These are phyloP conservation scores for Rhynchomys soricoides DNA, from an alignment of 2,113 vertebrate genomes.

Conservation along the genomic window DNA sequence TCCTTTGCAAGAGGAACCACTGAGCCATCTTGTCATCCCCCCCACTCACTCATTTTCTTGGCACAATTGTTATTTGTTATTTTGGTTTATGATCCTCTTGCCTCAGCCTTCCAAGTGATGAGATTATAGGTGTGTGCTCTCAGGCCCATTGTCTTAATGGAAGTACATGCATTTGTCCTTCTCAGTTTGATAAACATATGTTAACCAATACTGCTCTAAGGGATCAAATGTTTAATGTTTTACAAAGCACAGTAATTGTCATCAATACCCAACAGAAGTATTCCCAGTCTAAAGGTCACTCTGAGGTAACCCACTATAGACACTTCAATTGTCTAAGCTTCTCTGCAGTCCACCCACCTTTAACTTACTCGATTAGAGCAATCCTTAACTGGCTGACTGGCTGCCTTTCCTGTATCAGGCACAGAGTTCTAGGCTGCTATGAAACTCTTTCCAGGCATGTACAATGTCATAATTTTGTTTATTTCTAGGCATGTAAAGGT, in stretches of 20 bases:
- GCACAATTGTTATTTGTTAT: not conserved
- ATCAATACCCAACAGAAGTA: not conserved
- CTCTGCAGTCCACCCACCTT: too few species aligned
- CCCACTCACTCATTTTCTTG: not conserved
- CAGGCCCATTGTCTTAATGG: not conserved
- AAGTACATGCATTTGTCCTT: not conserved
- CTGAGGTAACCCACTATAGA: not conserved
- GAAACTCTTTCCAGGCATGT: not conserved
- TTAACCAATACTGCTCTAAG: not conserved
- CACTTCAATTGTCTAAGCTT: not conserved
- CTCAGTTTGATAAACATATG: not conserved
- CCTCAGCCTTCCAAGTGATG: not conserved
- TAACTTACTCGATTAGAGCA: not conserved
- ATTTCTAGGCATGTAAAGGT: not conserved
- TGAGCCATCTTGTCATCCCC: not conserved
- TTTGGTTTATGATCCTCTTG: not conserved
- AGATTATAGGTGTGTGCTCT: not conserved
- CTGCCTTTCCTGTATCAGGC: not conserved
- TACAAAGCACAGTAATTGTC: not conserved
- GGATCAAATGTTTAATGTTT: not conserved
- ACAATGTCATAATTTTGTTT: not conserved
- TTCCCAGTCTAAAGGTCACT: not conserved
- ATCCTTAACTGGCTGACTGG: not conserved
- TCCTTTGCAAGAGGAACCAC: not conserved
- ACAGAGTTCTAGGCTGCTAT: not conserved